These are phyloP conservation scores for Goniozus legneri DNA, from an alignment of 1,140 invertebrate species.

Conservation along the genomic window DNA sequence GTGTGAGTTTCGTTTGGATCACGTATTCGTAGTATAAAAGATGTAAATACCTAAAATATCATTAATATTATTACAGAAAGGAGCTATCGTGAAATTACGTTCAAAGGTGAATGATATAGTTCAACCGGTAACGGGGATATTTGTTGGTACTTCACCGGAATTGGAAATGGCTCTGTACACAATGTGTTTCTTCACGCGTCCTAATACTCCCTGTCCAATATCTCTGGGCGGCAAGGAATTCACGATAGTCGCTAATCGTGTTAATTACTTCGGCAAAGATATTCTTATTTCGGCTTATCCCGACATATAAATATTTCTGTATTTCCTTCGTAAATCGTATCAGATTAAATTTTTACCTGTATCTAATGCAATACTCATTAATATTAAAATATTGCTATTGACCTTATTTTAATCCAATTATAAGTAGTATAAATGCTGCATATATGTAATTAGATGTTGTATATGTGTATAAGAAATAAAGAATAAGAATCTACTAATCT, in stretches of 20 bases:
- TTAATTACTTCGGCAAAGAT: constrained; percentile 52
- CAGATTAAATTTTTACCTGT: constrained; percentile 1
- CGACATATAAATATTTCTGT: constrained; percentile 29
- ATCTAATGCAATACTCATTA: constrained; percentile 1
- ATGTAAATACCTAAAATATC: background rate
- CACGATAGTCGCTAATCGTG: constrained; percentile 45
- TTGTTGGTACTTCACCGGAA: constrained; percentile 68
- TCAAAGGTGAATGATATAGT: constrained; percentile 54
- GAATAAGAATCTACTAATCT: no score
- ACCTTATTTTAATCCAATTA: background rate
- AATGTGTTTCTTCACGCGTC: constrained; percentile 58
- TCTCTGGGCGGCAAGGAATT: constrained; percentile 45
- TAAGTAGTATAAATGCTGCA: no score
- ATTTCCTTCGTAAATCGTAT: background rate
- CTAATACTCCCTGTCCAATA: constrained; percentile 53
- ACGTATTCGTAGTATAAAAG: background rate
- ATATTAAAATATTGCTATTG: constrained; percentile 6
- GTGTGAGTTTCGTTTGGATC: constrained; percentile 38
- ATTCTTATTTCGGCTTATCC: constrained; percentile 45
- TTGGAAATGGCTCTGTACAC: constrained; percentile 69
- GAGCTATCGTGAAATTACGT: constrained; percentile 53
- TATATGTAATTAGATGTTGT: no score
- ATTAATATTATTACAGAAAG: constrained; percentile 43
- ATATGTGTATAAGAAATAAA: no score
- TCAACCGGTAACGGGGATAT: constrained; percentile 58